These are phyloP conservation scores for Polypterus senegalus DNA, from an alignment of 2,113 vertebrate species.

Conservation along the genomic window DNA sequence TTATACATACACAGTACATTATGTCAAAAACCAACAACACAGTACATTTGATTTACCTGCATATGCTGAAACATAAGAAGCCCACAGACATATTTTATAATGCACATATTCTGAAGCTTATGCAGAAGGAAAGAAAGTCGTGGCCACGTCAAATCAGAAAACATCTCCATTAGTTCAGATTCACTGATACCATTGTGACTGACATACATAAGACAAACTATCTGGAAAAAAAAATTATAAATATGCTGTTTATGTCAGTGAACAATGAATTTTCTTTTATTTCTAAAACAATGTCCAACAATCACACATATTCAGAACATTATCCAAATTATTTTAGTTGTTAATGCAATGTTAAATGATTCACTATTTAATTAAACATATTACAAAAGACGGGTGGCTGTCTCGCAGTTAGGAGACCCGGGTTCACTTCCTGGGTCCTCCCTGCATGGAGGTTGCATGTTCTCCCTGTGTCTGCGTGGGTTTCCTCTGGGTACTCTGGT, in stretches of 20 bases:
- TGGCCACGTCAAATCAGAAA: constrained; percentile 61
- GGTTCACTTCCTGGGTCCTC: no score
- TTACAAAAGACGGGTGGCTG: no score
- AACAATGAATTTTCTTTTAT: no score
- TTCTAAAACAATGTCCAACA: no score
- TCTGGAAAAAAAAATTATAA: constrained; percentile 40
- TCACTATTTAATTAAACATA: no score
- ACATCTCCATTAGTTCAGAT: constrained; percentile 76
- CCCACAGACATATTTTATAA: constrained; percentile 73
- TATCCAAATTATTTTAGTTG: no score
- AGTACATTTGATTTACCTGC: constrained; percentile 51
- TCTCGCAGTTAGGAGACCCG: no score
- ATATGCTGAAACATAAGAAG: constrained; percentile 81
- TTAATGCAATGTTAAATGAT: no score
- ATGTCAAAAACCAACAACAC: neutral
- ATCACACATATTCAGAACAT: no score
- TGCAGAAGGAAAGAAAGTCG: constrained; percentile 58
- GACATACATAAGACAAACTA: constrained; percentile 71
- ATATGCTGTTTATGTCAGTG: neutral
- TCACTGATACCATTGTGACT: constrained; percentile 93
- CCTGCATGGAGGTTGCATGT: no score
- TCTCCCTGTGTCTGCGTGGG: no score
- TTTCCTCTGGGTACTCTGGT: no score
- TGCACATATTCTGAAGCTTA: constrained; percentile 60
- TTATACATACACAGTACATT: neutral